Base-by-base conservation (phyloP, 1,140 invertebrate species). In the Brachionus sp. region DNA sequence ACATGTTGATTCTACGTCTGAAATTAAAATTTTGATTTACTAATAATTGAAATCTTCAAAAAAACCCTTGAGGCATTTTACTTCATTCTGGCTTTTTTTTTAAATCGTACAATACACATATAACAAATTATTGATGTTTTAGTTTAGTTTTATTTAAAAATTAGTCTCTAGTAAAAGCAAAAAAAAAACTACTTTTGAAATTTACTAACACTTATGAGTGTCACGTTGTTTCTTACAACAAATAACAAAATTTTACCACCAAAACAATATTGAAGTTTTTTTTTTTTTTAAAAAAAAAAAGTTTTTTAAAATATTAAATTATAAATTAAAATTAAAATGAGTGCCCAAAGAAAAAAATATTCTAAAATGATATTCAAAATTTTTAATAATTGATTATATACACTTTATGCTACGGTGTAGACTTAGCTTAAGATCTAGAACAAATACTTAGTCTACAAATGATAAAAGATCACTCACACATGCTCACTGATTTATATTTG, bases 131-230 rank as follows among this genome's bases (percentile, higher is more conserved):
- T 19, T 57, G 9, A 19, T 9, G 7, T 57, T 57, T 57, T 57
- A 57, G 50, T 57, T 57, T 57, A 57, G 50, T 57, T 57, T 57
- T 57, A 57, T 57, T 29, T 57, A 57, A 57, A 57, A 57, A 57
- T 57, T 57, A 57, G 50, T 57, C 50, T 57, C 50, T 57, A 2
- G 50, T 29, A 57, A 57, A 57, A 57, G 16, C 50, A 57, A 57
- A 57, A 57, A 57, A 57, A 57, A 57, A 57, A 57, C 50, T 57
- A 57, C n/a, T 57, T 57, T 57, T 19, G 19, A 57, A 57, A 19
- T 57, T 25, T 19, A 23, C 50, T 57, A 57, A 57, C 50, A 57
- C 50, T 57, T 19, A 23, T 19, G 19, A 57, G 50, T 57, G 50
- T 57, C 50, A 57, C 16, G 16, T 57, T 57, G 50, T 57, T 23